phyloP scores from a whole-genome alignment of 2,888 invertebrate species.

The Deilephila porcellus region DNA sequence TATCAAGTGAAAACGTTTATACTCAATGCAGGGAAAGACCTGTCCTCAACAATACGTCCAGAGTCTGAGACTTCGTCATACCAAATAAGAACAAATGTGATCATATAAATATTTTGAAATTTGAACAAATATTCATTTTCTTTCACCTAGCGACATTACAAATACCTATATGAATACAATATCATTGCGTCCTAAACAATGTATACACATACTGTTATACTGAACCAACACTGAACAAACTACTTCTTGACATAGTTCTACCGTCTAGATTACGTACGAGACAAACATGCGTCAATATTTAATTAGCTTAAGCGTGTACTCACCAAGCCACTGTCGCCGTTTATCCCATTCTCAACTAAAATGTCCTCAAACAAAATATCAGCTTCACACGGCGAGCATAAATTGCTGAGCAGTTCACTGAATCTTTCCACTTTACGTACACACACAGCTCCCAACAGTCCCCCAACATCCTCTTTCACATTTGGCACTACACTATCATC shows the following conservation, averaged over 20 bases:
- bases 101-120: background rate
- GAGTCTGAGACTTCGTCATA: background rate
- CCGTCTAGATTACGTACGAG: constrained; percentile 23
- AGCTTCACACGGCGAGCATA: constrained; percentile 79
- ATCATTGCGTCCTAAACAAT: background rate
- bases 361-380: constrained; percentile 79
- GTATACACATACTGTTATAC: background rate
- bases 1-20: too few species aligned
- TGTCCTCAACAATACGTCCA: too few species aligned
- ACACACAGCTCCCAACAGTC: constrained; percentile 78
- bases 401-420: constrained; percentile 81
- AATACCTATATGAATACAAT: background rate
- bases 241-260: constrained; percentile 17
- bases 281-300: constrained; percentile 24
- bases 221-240: constrained; percentile 7
- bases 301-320: constrained; percentile 46
- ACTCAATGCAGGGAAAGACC: too few species aligned
- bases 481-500: constrained; percentile 76
- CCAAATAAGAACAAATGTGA: background rate
- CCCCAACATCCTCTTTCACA: constrained; percentile 67
- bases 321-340: constrained; percentile 64
- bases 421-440: constrained; percentile 81
- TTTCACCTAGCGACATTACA: background rate
- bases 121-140: background rate
- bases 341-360: constrained; percentile 75